Base-by-base conservation (phyloP, 1,140 invertebrate genomes). In the Phymastichus coffea region DNA sequence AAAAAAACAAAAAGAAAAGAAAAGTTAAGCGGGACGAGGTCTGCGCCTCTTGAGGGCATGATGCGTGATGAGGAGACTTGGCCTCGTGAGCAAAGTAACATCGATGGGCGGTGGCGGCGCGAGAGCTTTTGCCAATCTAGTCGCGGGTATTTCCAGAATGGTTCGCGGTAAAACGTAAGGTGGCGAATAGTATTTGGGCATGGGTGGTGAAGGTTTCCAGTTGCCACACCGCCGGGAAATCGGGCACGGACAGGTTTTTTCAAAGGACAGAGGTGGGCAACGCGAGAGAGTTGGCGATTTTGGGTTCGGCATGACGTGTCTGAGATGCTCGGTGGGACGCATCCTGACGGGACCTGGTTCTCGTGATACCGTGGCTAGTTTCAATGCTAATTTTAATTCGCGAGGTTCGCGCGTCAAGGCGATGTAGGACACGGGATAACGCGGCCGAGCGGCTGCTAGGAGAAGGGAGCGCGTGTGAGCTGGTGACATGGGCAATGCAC, bases 201-300 rank as follows among this genome's bases (percentile, higher is more conserved):
- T 53, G n/a, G 57, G 49, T 0, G 57, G 49, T 7, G 49, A 19
- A 3, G 57, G 57, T 8, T 17, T n/a, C 57, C 57, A 60, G 22
- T 60, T 60, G 6, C 40, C 22, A 23, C 57, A 60, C 10, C 57
- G 49, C 22, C 57, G n/a, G 1, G 28, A 37, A 0, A 60, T 19
- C 0, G 57, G 57, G 25, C 57, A 60, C 1, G 49, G 49, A 6
- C 57, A 60, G 10, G 30, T 14, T 3, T 46, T 60, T 14, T 19
- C 30, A 9, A 60, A 60, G 48, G 57, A 60, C 12, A 33, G 17
- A 2, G 57, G 57, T 12, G 12, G 30, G 9, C 22, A 17, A 0
- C 49, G 57, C 1, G 1, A 2, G 7, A 60, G 49, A 6, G 20
- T 25, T 1, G 4, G 19, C 10, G 57, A 60, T 12, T 53, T 53